Conservation (phyloP, 2,797 vertebrate genomes). For the Pterois miles region DNA sequence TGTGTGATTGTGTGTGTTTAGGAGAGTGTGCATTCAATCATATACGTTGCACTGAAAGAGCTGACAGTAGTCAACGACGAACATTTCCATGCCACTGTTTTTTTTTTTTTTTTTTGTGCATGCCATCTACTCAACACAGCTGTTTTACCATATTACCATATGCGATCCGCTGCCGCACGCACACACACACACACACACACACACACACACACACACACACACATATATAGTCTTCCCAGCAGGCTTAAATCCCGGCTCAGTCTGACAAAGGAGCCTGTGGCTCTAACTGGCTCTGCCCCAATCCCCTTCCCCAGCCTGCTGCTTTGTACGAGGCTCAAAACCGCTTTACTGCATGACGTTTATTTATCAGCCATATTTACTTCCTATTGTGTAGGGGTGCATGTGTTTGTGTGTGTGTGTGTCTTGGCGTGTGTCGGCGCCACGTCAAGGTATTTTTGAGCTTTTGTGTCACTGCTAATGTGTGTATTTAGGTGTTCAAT, state of each 20-base stretch:
- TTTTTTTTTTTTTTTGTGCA: too few species aligned
- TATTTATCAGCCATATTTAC: slow-evolving; percentile 70
- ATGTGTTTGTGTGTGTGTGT: slow-evolving; percentile 14
- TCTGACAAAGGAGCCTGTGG: slow-evolving; percentile 78
- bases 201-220: slow-evolving; percentile 14
- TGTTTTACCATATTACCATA: slow-evolving; percentile 57
- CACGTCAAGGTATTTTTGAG: slow-evolving; percentile 32
- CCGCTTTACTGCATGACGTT: slow-evolving; percentile 57
- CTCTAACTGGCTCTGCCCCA: slow-evolving; percentile 76
- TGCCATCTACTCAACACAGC: slow-evolving; percentile 50
- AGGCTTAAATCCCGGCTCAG: slow-evolving; percentile 77
- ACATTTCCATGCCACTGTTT: slow-evolving; percentile 39
- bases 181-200: slow-evolving; percentile 24
- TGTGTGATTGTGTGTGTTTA: slow-evolving; percentile 23
- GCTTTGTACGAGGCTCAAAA: slow-evolving; percentile 72
- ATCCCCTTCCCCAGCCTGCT: slow-evolving; percentile 71
- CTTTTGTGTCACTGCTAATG: slow-evolving; percentile 14
- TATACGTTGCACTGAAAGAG: slow-evolving; percentile 21
- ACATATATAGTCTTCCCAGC: slow-evolving; percentile 44
- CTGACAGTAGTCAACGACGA: slow-evolving; percentile 26
- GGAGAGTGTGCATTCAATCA: slow-evolving; percentile 42
- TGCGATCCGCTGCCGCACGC: slow-evolving; percentile 16
- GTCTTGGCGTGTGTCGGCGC: neutral
- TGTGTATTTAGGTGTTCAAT: slow-evolving; percentile 17
- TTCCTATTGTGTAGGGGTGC: slow-evolving; percentile 40